phyloP scores from a whole-genome alignment of 2,797 vertebrate genomes.

The Acanthurus tractus region DNA sequence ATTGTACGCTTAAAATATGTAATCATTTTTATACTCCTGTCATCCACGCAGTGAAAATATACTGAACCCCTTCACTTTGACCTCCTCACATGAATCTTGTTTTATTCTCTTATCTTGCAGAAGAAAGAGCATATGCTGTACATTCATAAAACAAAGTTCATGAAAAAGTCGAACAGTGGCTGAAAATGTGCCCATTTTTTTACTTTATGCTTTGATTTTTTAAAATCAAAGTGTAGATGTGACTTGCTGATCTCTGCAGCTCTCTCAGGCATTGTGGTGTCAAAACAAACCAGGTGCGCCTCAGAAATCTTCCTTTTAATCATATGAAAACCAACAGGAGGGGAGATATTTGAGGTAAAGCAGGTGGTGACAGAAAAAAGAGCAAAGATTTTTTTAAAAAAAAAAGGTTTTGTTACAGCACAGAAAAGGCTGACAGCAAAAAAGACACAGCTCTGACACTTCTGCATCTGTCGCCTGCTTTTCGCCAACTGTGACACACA shows the following conservation, averaged over 20 bases:
- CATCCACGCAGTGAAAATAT: slow-evolving; percentile 26
- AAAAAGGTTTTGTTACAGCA: background rate
- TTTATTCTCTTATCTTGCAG: slow-evolving; percentile 35
- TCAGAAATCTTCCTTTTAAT: slow-evolving; percentile 44
- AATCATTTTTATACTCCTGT: slow-evolving; percentile 22
- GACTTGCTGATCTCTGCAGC: slow-evolving; percentile 12
- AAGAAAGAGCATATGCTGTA: slow-evolving; percentile 25
- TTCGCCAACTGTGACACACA: background rate
- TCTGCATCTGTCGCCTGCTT: slow-evolving; percentile 1
- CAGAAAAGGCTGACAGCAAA: background rate
- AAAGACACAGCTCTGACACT: background rate
- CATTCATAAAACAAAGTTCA: slow-evolving; percentile 53
- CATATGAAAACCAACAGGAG: slow-evolving; percentile 38
- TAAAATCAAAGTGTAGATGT: slow-evolving; percentile 49
- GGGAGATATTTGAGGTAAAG: slow-evolving; percentile 23
- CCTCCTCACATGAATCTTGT: slow-evolving; percentile 32
- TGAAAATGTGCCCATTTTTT: slow-evolving; percentile 50
- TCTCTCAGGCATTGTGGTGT: slow-evolving; percentile 32
- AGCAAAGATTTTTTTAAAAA: slow-evolving; percentile 7
- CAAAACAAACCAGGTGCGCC: slow-evolving; percentile 49
- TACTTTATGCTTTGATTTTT: slow-evolving; percentile 32
- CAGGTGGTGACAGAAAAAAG: slow-evolving; percentile 10
- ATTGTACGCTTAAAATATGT: slow-evolving; percentile 12
- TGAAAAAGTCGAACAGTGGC: slow-evolving; percentile 50
- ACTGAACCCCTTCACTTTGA: slow-evolving; percentile 8